Percentiles rank a stretch among this genome's conserved stretches.
Conservation (phyloP, 1,140 invertebrate species). For the Zaprionus davidi region DNA sequence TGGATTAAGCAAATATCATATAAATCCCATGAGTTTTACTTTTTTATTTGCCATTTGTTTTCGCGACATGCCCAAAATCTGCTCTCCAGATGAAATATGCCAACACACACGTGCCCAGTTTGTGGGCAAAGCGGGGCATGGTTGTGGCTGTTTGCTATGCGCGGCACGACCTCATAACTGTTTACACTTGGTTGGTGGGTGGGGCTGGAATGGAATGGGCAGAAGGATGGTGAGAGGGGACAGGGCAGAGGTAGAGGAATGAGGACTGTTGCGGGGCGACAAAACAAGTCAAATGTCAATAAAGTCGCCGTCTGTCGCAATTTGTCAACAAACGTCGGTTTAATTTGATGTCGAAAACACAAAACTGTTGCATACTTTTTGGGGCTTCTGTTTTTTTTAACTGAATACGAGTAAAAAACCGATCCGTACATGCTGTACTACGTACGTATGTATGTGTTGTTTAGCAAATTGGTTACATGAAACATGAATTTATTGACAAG, state of each 20-base stretch:
- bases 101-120: slow-evolving; percentile 5
- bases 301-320: slow-evolving; percentile 6
- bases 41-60: slow-evolving; percentile 5
- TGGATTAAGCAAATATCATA: slow-evolving; percentile 10
- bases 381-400: background rate
- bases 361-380: slow-evolving; percentile 16
- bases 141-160: background rate
- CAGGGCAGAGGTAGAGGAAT: background rate
- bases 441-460: background rate
- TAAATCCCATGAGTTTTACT: slow-evolving; percentile 11
- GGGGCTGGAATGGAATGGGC: background rate
- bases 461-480: slow-evolving; percentile 5
- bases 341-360: slow-evolving; percentile 6
- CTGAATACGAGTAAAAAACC: background rate
- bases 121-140: background rate
- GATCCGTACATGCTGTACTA: background rate
- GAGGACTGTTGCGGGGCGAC: background rate
- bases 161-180: slow-evolving; percentile 5
- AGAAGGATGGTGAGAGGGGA: background rate
- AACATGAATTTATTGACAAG: slow-evolving; percentile 5
- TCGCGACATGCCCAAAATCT: background rate
- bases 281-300: slow-evolving; percentile 16
- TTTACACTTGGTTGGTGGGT: slow-evolving; percentile 7
- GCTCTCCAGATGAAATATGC: slow-evolving; percentile 7
- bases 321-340: slow-evolving; percentile 10